Evolutionary conservation across 2,888 invertebrate genomes (phyloP), one percentile per base, ranked within the genome.

Genomic region (Quadroppia sp.): DNA sequence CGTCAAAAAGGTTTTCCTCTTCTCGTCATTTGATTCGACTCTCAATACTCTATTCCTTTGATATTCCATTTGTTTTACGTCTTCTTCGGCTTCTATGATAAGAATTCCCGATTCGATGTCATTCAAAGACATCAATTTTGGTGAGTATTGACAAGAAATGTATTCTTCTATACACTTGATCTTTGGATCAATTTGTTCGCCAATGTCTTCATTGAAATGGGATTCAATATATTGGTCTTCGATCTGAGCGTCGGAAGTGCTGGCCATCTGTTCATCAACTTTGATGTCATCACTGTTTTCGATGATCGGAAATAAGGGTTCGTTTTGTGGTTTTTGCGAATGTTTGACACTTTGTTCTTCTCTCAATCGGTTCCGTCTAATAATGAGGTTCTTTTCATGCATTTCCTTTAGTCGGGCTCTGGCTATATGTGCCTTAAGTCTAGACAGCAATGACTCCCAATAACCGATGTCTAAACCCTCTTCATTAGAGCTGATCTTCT

Each of bases 361-460:
- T 11, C 7, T 45, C 28, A 72, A 23, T 20, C 53, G 25, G 42
- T 59, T 28, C 13, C 28, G 2, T 81, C 79, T 30, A 25, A 70
- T 74, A 4, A 75, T 75, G 77, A 98, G 85, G 83, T 92, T 92
- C 77, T 89, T 89, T 83, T 95, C 92, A 84, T 99, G 98, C 0
- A 92, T 86, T 83, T 98, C 97, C 73, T 93, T 86, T 15, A 99
- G 86, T 42, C 97, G 86, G 0, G 95, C 94, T 79, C 94, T 87
- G 0, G 96, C 92, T 89, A 93, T 93, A 83, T 95, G 94, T 7
- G 95, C 96, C 87, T 94, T 94, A 13, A 99, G 85, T 82, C 96
- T 94, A n/a, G 92, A 92, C 45, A 96, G 85, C 77, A 99, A 84
- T 69, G 93, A 92, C 85, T 99, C 98, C 98, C 98, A 99, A 84